Conservation (phyloP, 2,797 vertebrate species). For the Mormyrops boulengeri region DNA sequence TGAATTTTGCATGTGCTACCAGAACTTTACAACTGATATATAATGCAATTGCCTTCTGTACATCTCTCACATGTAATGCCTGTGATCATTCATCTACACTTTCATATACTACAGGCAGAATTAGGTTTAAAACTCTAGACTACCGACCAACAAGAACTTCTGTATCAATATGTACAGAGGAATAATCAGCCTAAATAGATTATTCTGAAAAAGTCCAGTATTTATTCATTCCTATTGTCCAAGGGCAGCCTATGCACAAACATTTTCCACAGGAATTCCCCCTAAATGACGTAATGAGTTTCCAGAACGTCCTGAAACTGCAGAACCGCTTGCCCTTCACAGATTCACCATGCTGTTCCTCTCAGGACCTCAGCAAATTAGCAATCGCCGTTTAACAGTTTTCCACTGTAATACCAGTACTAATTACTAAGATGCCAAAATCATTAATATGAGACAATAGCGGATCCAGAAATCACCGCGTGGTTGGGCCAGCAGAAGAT, state of each 20-base stretch:
- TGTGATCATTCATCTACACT: background rate
- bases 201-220: background rate
- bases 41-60: background rate
- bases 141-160: background rate
- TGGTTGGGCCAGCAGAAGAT: background rate
- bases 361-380: slow-evolving; percentile 1
- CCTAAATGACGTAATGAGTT: background rate
- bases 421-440: background rate
- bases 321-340: background rate
- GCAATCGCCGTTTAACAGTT: background rate
- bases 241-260: background rate
- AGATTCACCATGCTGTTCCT: background rate
- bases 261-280: background rate
- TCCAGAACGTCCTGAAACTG: background rate
- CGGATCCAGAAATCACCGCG: background rate
- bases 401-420: background rate
- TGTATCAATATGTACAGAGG: background rate
- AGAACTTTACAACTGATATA: background rate
- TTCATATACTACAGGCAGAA: background rate
- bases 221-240: background rate
- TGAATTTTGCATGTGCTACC: background rate
- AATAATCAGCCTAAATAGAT: background rate
- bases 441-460: background rate
- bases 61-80: background rate
- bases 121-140: background rate